Percentiles rank a stretch among this genome's conserved stretches.
Evolutionary conservation across 2,113 vertebrate genomes (phyloP).

Genomic region (Dicentrarchus labrax): DNA sequence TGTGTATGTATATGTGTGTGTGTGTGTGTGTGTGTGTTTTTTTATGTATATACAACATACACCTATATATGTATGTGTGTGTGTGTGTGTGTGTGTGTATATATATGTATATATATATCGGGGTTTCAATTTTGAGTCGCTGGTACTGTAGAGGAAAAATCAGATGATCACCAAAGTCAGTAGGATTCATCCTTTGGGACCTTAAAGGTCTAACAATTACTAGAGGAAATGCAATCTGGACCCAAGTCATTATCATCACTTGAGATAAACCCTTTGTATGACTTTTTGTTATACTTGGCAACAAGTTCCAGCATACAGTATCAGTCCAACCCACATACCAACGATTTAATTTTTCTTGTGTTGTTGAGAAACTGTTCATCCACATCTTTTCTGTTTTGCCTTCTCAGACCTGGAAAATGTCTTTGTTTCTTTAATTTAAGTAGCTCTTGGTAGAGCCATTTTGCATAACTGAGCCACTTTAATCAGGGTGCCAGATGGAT

Average conservation of each 20-base stretch:
- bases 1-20: too few species aligned
- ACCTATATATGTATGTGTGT: too few species aligned
- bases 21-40: too few species aligned
- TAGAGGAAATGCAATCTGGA: neutral
- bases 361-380: neutral
- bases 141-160: neutral
- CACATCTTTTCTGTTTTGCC: neutral
- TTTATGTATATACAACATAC: too few species aligned
- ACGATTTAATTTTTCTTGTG: neutral
- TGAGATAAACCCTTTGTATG: neutral
- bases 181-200: neutral
- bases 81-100: too few species aligned
- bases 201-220: neutral
- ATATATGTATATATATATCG: too few species aligned
- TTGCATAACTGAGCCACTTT: slow-evolving; percentile 6
- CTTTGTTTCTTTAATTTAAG: neutral
- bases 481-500: neutral
- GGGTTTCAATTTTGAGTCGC: too few species aligned
- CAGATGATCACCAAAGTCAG: neutral
- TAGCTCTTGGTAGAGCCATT: neutral
- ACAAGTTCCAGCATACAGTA: neutral
- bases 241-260: neutral
- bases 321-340: neutral
- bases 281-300: neutral
- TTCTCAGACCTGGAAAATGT: neutral